Evolutionary conservation across 53 echinoderm and acorn worm genomes (phyloP).

Genomic region (Pentamera pediparva): DNA sequence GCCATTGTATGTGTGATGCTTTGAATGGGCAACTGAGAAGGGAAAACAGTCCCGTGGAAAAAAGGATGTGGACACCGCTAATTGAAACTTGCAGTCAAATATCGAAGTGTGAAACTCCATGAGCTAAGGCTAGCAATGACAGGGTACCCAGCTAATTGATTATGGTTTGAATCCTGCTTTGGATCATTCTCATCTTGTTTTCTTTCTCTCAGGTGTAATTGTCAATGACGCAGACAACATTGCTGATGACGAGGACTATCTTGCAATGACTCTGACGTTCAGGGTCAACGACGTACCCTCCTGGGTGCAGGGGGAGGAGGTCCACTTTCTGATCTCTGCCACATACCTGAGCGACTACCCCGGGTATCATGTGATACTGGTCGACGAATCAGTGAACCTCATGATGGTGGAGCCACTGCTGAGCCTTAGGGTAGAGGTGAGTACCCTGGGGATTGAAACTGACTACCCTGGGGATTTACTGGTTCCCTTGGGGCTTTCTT

Average conservation of each 20-base stretch:
- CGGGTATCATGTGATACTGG: constrained; percentile 20
- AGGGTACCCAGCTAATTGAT: too few species aligned
- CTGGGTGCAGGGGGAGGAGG: constrained; percentile 47
- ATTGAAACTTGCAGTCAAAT: too few species aligned
- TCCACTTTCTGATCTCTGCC: constrained; percentile 53
- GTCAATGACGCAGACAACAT: constrained; percentile 69
- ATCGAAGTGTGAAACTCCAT: too few species aligned
- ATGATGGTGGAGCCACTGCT: constrained; percentile 63
- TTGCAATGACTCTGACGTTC: constrained; percentile 40
- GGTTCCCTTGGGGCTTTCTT: too few species aligned
- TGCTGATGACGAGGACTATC: constrained; percentile 39
- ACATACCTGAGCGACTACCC: constrained; percentile 53
- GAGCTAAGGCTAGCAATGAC: too few species aligned
- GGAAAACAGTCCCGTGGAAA: too few species aligned
- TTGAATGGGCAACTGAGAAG: too few species aligned
- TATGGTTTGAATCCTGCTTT: too few species aligned
- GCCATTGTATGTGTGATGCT: too few species aligned
- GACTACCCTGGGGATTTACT: neutral
- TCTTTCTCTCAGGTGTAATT: constrained; percentile 42
- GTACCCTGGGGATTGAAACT: too few species aligned
- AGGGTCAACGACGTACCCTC: constrained; percentile 47
- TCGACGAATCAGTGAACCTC: constrained; percentile 35
- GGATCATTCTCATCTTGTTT: too few species aligned
- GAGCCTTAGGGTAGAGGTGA: constrained; percentile 62
- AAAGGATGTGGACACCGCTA: too few species aligned